Evolutionary conservation across 2,113 vertebrate species (phyloP).

Genomic region (Rhipidura dahli): DNA sequence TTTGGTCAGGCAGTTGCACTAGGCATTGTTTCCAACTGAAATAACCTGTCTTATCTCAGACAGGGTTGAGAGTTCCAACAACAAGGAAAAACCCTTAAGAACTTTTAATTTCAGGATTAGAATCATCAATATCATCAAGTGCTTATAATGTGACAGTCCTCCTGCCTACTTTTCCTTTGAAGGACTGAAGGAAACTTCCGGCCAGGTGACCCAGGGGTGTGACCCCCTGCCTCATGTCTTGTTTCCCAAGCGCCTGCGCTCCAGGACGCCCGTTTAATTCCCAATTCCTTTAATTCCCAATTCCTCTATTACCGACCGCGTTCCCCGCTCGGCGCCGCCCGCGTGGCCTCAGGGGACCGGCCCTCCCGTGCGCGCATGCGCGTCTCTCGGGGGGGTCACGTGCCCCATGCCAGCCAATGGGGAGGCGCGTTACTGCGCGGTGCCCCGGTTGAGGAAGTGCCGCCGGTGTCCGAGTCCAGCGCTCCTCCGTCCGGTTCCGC

Average conservation of each 20-base stretch:
- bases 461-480: neutral
- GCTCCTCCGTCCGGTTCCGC: neutral
- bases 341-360: neutral
- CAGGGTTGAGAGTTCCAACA: neutral
- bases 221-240: neutral
- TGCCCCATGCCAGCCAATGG: neutral
- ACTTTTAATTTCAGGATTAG: rapidly evolving
- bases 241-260: neutral
- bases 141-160: rapidly evolving
- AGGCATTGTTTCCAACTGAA: neutral
- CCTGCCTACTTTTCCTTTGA: neutral
- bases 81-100: neutral
- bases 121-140: rapidly evolving
- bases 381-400: rapidly evolving
- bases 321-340: neutral
- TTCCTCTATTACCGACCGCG: rapidly evolving
- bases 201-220: neutral
- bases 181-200: neutral
- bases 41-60: no score
- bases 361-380: neutral
- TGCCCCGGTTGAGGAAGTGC: neutral
- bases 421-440: neutral
- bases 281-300: neutral
- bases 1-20: neutral
- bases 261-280: neutral